Base-by-base conservation (phyloP, 2,113 vertebrate species). In the Chrysochloris asiatica region DNA sequence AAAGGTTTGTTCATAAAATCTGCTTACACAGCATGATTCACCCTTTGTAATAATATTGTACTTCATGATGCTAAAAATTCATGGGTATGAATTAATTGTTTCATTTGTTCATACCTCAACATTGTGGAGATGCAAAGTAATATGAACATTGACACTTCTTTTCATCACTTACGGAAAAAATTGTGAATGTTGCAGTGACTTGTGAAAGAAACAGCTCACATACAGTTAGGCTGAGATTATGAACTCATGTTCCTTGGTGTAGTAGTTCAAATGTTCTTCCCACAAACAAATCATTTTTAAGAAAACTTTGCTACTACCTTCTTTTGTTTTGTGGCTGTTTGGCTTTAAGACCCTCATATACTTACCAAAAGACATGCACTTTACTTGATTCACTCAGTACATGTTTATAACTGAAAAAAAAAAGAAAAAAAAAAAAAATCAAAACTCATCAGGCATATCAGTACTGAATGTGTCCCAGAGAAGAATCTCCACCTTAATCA, bases 1-100 rank as follows among this genome's bases (percentile, higher is more conserved):
- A 89, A 90, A 91, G 33, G 6, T 69, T 86, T 92, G 43, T 75
- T 94, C 78, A 63, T 78, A 11, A 75, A 92, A 33, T 71, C 73
- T 76, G 22, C 81, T 91, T 76, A 28, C 77, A 89, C 30, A 59
- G 33, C n/a, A 59, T 47, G 63, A 12, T 3, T 78, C 14, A 47
- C 10, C 10, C 19, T 86, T 86, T 79, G 52, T 54, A 45, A 81
- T 52, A 50, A 81, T 47, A 73, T 0, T 54, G n/a, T 79, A 8
- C 52, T 88, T 76, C 9, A 11, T 89, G 24, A 71, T 33, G 71
- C 81, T 71, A 90, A 43, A 86, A 94, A 83, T 82, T 81, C 45
- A 36, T 2, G 88, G n/a, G 6, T 6, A 43, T 59, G 24, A 2
- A 59, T 90, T 80, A 76, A 73, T 92, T 92, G 41, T 50, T 14